These are phyloP conservation scores for Poicephalus gulielmi DNA, from an alignment of 2,113 vertebrate genomes.

Conservation along the genomic window DNA sequence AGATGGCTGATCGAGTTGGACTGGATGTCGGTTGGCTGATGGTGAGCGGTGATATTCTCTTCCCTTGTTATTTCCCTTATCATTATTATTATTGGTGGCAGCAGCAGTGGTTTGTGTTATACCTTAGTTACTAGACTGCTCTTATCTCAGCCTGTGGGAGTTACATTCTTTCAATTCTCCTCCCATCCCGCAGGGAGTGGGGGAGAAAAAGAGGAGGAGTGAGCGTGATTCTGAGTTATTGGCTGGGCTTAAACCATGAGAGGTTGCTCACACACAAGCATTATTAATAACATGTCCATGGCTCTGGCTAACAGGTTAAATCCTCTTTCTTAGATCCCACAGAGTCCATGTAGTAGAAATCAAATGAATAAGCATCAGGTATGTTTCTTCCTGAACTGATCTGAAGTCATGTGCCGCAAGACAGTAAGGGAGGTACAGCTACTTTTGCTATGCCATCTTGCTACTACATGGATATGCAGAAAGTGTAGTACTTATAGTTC, in stretches of 20 bases:
- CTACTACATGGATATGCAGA: neutral
- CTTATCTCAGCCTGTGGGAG: neutral
- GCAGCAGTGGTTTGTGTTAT: neutral
- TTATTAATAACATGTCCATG: rapidly evolving
- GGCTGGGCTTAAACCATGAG: neutral
- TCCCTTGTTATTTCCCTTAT: neutral
- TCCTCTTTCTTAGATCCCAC: neutral
- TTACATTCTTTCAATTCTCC: neutral
- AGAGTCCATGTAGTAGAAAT: neutral
- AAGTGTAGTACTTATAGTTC: neutral
- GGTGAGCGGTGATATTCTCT: neutral
- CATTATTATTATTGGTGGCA: neutral
- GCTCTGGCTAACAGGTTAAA: neutral
- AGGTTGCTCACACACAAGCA: neutral
- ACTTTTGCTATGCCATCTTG: neutral
- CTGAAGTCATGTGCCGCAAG: neutral
- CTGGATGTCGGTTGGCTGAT: neutral
- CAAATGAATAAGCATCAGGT: neutral
- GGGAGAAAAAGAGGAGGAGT: neutral
- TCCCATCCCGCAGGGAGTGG: too few species aligned
- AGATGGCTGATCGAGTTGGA: too few species aligned
- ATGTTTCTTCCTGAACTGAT: neutral
- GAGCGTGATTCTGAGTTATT: neutral
- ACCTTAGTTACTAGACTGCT: neutral
- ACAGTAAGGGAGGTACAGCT: neutral